phyloP scores from a whole-genome alignment of 2,888 invertebrate species.

The Nematopogon swammerdamellus region DNA sequence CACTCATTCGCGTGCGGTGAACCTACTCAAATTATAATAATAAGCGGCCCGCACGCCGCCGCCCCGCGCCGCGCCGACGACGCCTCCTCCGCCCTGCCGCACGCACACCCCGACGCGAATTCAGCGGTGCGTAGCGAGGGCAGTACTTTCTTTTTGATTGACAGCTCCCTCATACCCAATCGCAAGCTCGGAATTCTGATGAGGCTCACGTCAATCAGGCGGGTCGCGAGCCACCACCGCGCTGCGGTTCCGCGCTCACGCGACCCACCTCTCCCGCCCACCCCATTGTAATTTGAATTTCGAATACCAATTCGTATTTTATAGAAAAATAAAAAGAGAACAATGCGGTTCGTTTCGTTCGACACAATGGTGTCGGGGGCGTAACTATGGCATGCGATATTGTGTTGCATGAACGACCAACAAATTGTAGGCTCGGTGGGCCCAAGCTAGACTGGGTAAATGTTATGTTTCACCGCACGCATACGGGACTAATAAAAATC shows the following conservation, averaged over 20 bases:
- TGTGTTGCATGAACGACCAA: constrained; percentile 25
- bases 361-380: constrained; percentile 58
- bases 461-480: too few relatives aligned
- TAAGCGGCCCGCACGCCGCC: constrained; percentile 2
- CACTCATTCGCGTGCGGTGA: background rate
- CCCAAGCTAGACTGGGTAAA: too few relatives aligned
- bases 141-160: constrained; percentile 64
- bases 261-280: constrained; percentile 53
- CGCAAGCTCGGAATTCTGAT: constrained; percentile 72
- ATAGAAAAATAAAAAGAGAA: constrained; percentile 52
- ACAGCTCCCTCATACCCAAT: constrained; percentile 78
- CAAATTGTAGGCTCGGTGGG: too few relatives aligned
- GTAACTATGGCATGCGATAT: constrained; percentile 57
- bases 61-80: constrained; percentile 1
- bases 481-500: too few relatives aligned
- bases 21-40: background rate
- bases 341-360: constrained; percentile 38
- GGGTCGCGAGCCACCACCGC: constrained; percentile 23
- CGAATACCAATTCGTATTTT: constrained; percentile 56
- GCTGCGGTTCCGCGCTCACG: constrained; percentile 23
- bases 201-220: constrained; percentile 74
- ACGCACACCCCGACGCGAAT: background rate
- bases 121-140: constrained; percentile 41
- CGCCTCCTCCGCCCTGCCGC: too few relatives aligned
- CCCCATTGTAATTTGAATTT: constrained; percentile 57